Percentiles rank a stretch among this genome's conserved stretches.
Conservation (phyloP, 2,888 invertebrate genomes). For the Lycia hirtaria region DNA sequence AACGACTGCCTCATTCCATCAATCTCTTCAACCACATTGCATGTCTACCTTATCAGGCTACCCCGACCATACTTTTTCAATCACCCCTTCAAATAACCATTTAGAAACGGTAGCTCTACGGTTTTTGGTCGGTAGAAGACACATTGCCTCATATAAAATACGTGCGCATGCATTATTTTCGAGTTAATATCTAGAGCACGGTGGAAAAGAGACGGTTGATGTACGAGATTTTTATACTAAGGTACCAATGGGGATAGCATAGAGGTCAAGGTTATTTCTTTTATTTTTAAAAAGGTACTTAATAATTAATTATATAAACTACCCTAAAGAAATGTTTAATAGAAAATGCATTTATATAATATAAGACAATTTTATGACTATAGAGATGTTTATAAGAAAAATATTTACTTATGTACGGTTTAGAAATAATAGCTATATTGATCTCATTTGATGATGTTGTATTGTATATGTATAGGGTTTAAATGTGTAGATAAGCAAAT, state of each 20-base stretch:
- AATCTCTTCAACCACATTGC: constrained; percentile 22
- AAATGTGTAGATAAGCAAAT: too few relatives aligned
- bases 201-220: background rate
- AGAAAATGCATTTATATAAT: too few relatives aligned
- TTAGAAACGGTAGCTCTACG: constrained; percentile 15
- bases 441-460: too few relatives aligned
- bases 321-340: too few relatives aligned
- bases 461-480: too few relatives aligned
- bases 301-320: too few relatives aligned
- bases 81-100: constrained; percentile 20
- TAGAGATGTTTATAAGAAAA: too few relatives aligned
- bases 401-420: too few relatives aligned
- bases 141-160: constrained; percentile 30
- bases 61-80: constrained; percentile 21
- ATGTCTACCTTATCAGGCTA: constrained; percentile 19
- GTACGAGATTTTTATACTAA: constrained; percentile 3
- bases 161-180: constrained; percentile 32
- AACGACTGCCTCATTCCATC: constrained; percentile 11
- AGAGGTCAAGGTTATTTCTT: background rate
- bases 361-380: too few relatives aligned
- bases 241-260: background rate
- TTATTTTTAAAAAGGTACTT: too few relatives aligned
- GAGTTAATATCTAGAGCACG: constrained; percentile 29
- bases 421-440: too few relatives aligned
- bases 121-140: constrained; percentile 20